phyloP scores from a whole-genome alignment of 2,888 invertebrate species.

The Sphaerophoria rueppellii region DNA sequence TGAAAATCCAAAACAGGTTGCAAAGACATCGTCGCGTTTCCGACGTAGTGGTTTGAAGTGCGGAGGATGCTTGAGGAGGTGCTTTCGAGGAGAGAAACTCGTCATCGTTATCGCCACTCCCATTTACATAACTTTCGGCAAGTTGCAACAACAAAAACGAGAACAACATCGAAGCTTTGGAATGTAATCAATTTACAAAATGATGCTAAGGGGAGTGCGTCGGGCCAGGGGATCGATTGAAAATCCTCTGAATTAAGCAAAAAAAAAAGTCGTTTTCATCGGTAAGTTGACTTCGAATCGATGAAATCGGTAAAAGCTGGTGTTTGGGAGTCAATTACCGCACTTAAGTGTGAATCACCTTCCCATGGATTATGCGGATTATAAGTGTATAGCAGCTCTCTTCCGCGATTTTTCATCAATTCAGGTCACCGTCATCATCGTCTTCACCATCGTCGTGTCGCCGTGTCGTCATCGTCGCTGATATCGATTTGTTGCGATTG shows the following conservation, averaged over 20 bases:
- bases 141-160: slow-evolving; percentile 6
- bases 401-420: neutral
- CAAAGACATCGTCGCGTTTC: neutral
- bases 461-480: too few species aligned
- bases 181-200: slow-evolving; percentile 20
- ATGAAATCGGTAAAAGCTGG: slow-evolving; percentile 7
- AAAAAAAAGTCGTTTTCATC: slow-evolving; percentile 25
- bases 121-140: slow-evolving; percentile 70
- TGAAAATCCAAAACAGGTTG: neutral
- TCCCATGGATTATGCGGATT: neutral
- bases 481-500: neutral
- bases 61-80: neutral
- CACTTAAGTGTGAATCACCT: slow-evolving; percentile 48
- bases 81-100: slow-evolving; percentile 28
- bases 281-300: slow-evolving; percentile 16
- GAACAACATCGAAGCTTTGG: slow-evolving; percentile 24
- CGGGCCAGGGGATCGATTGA: neutral
- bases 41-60: neutral
- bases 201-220: neutral
- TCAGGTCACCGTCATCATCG: neutral
- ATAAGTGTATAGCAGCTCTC: neutral
- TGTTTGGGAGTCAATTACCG: slow-evolving; percentile 55
- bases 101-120: slow-evolving; percentile 45
- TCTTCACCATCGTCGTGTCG: too few species aligned
- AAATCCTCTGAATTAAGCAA: neutral